Percentiles rank a stretch among this genome's conserved stretches.
These are phyloP conservation scores for Alaudala cheleensis DNA, from an alignment of 2,113 vertebrate genomes.

Conservation along the genomic window DNA sequence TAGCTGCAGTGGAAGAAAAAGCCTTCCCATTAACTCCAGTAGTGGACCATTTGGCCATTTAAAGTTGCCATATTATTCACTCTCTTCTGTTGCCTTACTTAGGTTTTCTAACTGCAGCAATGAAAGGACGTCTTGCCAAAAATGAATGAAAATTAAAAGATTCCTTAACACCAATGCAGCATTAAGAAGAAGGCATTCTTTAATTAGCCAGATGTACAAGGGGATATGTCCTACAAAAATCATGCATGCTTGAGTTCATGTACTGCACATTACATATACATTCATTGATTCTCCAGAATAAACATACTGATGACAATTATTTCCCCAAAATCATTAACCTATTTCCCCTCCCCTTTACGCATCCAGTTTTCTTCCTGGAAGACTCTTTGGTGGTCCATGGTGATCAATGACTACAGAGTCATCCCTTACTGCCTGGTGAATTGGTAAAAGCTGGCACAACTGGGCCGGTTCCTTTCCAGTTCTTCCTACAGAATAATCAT, in stretches of 20 bases:
- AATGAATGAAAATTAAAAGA: neutral
- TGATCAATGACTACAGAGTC: neutral
- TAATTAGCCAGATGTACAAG: neutral
- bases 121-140: neutral
- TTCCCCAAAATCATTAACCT: neutral
- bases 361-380: neutral
- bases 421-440: neutral
- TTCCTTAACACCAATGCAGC: neutral
- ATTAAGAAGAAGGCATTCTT: neutral
- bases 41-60: neutral
- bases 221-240: neutral
- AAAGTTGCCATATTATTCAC: neutral
- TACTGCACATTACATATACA: accelerated
- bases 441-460: neutral
- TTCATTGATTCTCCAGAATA: neutral
- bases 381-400: neutral
- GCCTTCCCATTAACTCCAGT: neutral
- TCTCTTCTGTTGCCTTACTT: neutral
- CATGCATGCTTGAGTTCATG: neutral
- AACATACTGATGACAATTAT: neutral
- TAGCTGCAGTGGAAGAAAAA: neutral
- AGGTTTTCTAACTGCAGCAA: neutral
- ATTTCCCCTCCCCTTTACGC: neutral
- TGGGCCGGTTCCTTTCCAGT: neutral
- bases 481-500: neutral